Percentiles rank a stretch among this genome's conserved stretches.
Evolutionary conservation across 2,113 vertebrate species (phyloP).

Genomic region (Promerops cafer): DNA sequence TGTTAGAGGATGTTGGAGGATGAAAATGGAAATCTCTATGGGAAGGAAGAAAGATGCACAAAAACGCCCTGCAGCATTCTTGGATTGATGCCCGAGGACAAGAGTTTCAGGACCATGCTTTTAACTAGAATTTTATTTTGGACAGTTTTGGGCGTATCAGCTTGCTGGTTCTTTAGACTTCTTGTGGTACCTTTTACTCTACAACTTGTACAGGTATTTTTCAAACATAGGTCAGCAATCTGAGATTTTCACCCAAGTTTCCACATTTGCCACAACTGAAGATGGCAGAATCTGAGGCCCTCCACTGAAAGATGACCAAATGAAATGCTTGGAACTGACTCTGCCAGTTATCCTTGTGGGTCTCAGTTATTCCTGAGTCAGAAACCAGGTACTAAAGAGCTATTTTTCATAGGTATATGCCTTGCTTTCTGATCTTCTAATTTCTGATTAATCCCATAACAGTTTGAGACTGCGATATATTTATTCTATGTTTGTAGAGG

Average conservation of each 20-base stretch:
- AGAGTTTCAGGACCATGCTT: background rate
- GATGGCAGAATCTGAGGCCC: fast-evolving
- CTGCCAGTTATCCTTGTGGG: background rate
- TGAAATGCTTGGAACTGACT: background rate
- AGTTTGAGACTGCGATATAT: background rate
- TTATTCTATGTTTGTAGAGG: background rate
- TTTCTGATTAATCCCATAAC: background rate
- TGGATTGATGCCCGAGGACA: background rate
- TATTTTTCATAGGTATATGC: background rate
- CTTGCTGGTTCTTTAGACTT: background rate
- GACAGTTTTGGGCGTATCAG: background rate
- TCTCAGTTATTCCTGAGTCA: background rate
- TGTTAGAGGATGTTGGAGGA: background rate
- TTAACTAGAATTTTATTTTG: background rate
- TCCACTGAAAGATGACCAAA: background rate
- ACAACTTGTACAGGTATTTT: background rate
- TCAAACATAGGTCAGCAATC: background rate
- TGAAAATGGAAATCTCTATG: background rate
- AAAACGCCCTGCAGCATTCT: background rate
- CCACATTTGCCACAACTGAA: background rate
- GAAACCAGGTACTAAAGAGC: background rate
- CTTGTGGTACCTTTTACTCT: background rate
- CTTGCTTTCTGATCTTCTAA: background rate
- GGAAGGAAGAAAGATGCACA: background rate
- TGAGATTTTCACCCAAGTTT: background rate